Evolutionary conservation across 2,113 vertebrate species (phyloP), one percentile per base, ranked within the genome.

Genomic region (Malaclemys terrapin): DNA sequence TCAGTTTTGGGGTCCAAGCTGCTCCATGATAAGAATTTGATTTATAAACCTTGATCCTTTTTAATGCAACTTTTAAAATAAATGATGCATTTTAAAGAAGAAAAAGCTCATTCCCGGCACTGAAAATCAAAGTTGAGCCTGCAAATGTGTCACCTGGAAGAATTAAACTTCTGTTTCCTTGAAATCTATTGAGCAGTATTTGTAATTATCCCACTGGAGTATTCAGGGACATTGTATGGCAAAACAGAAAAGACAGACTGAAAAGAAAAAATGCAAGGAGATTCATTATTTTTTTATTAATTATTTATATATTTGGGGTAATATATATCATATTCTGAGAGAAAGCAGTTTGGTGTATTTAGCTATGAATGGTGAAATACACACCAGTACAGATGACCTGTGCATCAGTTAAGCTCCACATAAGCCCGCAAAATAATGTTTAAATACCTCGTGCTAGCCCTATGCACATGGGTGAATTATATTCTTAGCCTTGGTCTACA

Each of bases 31-130:
- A 80, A 87, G 3, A 80, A 62, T 3, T 84, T 83, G 4, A 69
- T 45, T 5, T 84, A 80, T 69, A 93, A 95, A 52, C 8, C 47
- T 0, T 25, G 14, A 53, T 89, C 29, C 88, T 45, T 76, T 88
- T 35, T 38, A 52, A 93, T 93, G n/a, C 42, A 84, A 8, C n/a
- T 27, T 87, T 56, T 25, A 82, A 79, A 93, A 25, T 3, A 92
- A 93, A 91, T 50, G n/a, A 3, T 13, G n/a, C 50, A 59, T 12
- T 91, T 92, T 54, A 72, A 89, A 89, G 94, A 90, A 79, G 49
- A 92, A 95, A 54, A 45, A 93, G 80, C 57, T 94, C 72, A 93
- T 96, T 95, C 91, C 81, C 92, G 38, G 83, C 79, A 96, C 87
- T 84, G 95, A 92, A 38, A 38, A 45, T 76, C n/a, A 45, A 76